Percentiles rank a stretch among this genome's conserved stretches.
These are phyloP conservation scores for Hybognathus amarus DNA, from an alignment of 2,797 vertebrate species.

Conservation along the genomic window DNA sequence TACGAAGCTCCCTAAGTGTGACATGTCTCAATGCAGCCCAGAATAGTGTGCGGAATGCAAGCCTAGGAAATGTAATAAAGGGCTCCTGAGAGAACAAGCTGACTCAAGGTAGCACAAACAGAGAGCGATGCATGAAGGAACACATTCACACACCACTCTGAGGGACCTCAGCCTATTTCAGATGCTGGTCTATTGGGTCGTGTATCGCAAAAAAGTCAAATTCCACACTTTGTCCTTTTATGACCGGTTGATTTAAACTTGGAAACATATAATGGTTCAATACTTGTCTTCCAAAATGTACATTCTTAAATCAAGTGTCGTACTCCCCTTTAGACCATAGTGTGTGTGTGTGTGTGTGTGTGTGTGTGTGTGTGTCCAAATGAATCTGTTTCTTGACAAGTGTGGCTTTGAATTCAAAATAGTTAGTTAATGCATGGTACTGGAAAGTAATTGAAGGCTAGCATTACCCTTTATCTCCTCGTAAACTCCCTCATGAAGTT, in stretches of 20 bases:
- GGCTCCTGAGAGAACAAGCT: constrained; percentile 43
- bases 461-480: background rate
- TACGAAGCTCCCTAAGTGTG: constrained; percentile 44
- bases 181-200: constrained; percentile 5
- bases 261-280: background rate
- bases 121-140: constrained; percentile 53
- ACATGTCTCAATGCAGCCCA: constrained; percentile 62
- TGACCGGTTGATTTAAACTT: background rate
- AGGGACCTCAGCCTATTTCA: constrained; percentile 49
- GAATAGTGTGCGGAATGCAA: constrained; percentile 66
- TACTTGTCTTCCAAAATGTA: background rate
- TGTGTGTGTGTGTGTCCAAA: background rate
- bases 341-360: background rate
- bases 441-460: background rate
- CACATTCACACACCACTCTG: constrained; percentile 55
- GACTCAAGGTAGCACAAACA: constrained; percentile 60
- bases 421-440: too few species aligned
- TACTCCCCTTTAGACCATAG: background rate
- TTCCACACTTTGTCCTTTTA: constrained; percentile 5
- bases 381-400: background rate
- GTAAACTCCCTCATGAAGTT: constrained; percentile 5
- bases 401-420: background rate
- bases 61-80: constrained; percentile 68
- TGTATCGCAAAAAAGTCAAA: constrained; percentile 19
- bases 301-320: background rate